Base-by-base conservation (phyloP, 1,140 invertebrate species). In the Trichogramma pretiosum region DNA sequence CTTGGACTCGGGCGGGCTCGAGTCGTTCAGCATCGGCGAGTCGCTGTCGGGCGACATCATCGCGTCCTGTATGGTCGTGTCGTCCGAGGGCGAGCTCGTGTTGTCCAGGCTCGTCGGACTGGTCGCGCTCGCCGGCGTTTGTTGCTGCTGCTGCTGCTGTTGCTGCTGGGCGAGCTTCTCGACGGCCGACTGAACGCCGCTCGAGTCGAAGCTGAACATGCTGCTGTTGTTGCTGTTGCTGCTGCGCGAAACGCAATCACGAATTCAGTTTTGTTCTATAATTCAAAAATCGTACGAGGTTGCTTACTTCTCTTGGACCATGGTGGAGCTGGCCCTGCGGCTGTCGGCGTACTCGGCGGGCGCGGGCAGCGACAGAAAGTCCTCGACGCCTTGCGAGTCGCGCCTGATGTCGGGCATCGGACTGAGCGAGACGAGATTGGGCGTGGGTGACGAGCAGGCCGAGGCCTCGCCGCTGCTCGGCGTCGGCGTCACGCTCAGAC, bases 281-380 rank as follows among this genome's bases (percentile, higher is more conserved):
- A n/a, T n/a, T n/a, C n/a, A n/a, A n/a, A n/a, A n/a, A n/a, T n/a
- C n/a, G n/a, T n/a, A n/a, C n/a, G n/a, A n/a, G n/a, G n/a, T n/a
- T n/a, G n/a, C n/a, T n/a, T n/a, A n/a, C n/a, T n/a, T n/a, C n/a
- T n/a, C n/a, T n/a, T n/a, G n/a, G n/a, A n/a, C n/a, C n/a, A n/a
- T n/a, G n/a, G n/a, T n/a, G n/a, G 79, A 81, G 34, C 80, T 82
- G 21, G 80, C 77, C 39, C 83, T 74, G 56, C 82, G 76, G 50
- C 76, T 77, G 51, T 86, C 84, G 5, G 84, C 84, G 62, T 87
- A 87, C 57, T 83, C 83, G 30, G 79, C 78, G 11, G 85, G 85
- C 21, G 82, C 84, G 2, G 84, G 84, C 35, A 84, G 64, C 39
- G 76, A 75, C 13, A 76, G 62, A 48, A 77, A 67, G 46, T 72